Evolutionary conservation across 2,113 vertebrate genomes (phyloP).

Genomic region (Tor tambroides): DNA sequence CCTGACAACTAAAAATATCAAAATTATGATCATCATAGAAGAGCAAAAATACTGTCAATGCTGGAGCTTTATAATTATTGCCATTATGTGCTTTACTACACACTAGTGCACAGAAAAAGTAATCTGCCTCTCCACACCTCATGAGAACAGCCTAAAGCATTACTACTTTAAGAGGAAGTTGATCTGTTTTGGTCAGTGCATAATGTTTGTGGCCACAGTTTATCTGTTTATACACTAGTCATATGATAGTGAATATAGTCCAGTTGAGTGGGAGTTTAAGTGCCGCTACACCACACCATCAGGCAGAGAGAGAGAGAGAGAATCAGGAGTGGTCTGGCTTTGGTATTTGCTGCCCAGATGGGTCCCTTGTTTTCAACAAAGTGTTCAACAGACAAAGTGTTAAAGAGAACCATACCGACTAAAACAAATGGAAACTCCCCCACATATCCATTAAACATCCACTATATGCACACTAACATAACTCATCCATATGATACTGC

Average conservation of each 20-base stretch:
- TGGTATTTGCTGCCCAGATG: background rate
- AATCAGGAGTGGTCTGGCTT: background rate
- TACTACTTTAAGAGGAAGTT: constrained; percentile 14
- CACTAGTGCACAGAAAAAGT: background rate
- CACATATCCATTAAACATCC: constrained; percentile 9
- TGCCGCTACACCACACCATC: constrained; percentile 2
- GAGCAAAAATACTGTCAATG: background rate
- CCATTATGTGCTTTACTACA: background rate
- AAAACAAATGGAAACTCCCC: background rate
- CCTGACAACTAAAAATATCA: background rate
- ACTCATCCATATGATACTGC: background rate
- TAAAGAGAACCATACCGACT: background rate
- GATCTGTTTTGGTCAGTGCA: constrained; percentile 18
- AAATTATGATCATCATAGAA: background rate
- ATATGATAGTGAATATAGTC: constrained; percentile 49
- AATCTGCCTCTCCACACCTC: background rate
- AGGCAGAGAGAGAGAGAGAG: constrained; percentile 27
- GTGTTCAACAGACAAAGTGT: background rate
- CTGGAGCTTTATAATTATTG: background rate
- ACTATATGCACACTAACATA: background rate
- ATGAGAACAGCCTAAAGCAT: constrained; percentile 9
- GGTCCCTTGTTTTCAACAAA: background rate
- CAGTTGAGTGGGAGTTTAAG: constrained; percentile 24
- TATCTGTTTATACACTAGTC: constrained; percentile 47
- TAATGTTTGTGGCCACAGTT: constrained; percentile 36